phyloP scores from a whole-genome alignment of 2,113 vertebrate species.

The Psettodes erumei region DNA sequence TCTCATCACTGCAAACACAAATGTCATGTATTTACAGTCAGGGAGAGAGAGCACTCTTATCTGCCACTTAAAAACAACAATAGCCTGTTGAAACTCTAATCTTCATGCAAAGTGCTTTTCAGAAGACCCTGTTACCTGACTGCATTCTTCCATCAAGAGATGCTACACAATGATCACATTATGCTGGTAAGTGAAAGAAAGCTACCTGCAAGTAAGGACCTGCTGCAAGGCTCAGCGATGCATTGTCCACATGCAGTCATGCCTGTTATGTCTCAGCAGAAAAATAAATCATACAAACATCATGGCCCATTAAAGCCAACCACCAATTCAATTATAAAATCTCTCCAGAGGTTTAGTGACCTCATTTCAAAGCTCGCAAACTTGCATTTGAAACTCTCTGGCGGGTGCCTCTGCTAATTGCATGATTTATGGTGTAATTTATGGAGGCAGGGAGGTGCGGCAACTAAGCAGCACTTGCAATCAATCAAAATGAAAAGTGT shows the following conservation, averaged over 20 bases:
- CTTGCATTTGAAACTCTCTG: slow-evolving; percentile 26
- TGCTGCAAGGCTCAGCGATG: slow-evolving; percentile 16
- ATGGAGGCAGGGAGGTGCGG: slow-evolving; percentile 45
- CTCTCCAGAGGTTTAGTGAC: slow-evolving; percentile 50
- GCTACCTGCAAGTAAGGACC: slow-evolving; percentile 35
- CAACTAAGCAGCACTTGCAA: slow-evolving; percentile 32
- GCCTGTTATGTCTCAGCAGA: slow-evolving; percentile 33
- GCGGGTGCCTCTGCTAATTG: slow-evolving; percentile 55
- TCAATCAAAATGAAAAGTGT: slow-evolving; percentile 63
- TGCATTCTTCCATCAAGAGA: slow-evolving; percentile 43
- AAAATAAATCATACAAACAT: slow-evolving; percentile 61
- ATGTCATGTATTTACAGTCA: slow-evolving; percentile 41
- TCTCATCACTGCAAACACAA: slow-evolving; percentile 40
- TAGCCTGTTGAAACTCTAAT: slow-evolving; percentile 57
- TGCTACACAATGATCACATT: background rate
- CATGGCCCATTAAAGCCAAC: slow-evolving; percentile 56
- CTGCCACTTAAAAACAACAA: slow-evolving; percentile 61
- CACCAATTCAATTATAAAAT: slow-evolving; percentile 44
- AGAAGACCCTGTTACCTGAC: slow-evolving; percentile 16
- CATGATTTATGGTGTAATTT: slow-evolving; percentile 68
- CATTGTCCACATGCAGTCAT: background rate
- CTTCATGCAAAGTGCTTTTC: slow-evolving; percentile 45
- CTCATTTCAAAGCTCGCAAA: slow-evolving; percentile 57
- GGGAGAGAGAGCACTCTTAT: slow-evolving; percentile 35
- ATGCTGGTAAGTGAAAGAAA: slow-evolving; percentile 11